A percentile compares a stretch with the other conserved stretches of the same genome.
Conservation (phyloP, 2,113 vertebrate species). For the Cacatua alba region DNA sequence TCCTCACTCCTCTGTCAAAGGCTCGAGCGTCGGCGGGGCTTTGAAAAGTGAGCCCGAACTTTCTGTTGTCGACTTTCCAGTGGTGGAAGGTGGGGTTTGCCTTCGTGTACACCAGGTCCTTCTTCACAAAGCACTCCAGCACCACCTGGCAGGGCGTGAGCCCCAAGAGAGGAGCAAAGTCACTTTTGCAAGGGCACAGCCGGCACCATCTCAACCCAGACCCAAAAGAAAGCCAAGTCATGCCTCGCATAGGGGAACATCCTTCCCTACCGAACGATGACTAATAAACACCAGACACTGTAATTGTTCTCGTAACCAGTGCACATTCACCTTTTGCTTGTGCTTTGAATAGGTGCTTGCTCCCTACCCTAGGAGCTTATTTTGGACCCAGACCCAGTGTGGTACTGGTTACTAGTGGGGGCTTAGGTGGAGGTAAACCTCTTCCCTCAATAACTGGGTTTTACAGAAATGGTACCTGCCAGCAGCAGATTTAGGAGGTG, state of each 20-base stretch:
- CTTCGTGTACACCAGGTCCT: slow-evolving; percentile 96
- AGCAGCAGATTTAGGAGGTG: background rate
- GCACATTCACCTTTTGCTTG: background rate
- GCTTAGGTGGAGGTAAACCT: background rate
- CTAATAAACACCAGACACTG: slow-evolving; percentile 14
- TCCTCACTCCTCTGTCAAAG: slow-evolving; percentile 96
- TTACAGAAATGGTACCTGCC: background rate
- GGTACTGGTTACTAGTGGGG: background rate
- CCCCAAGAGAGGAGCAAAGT: slow-evolving; percentile 50
- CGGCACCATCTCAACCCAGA: rapidly evolving
- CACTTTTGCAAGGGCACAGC: slow-evolving; percentile 25
- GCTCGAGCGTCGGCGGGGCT: slow-evolving; percentile 96
- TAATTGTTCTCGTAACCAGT: background rate
- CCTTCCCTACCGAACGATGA: background rate
- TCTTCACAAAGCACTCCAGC: slow-evolving; percentile 94
- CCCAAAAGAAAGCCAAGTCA: background rate
- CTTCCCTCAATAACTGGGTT: background rate
- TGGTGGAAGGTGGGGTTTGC: slow-evolving; percentile 99
- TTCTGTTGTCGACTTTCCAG: slow-evolving; percentile 96
- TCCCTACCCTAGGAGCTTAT: background rate
- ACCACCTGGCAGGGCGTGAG: slow-evolving; percentile 84
- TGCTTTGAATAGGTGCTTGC: background rate
- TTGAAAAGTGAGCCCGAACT: slow-evolving; percentile 96
- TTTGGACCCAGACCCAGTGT: rapidly evolving
- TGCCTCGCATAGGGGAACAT: background rate